Conservation (phyloP, 1,140 invertebrate genomes). For the Brachionus rubens region DNA sequence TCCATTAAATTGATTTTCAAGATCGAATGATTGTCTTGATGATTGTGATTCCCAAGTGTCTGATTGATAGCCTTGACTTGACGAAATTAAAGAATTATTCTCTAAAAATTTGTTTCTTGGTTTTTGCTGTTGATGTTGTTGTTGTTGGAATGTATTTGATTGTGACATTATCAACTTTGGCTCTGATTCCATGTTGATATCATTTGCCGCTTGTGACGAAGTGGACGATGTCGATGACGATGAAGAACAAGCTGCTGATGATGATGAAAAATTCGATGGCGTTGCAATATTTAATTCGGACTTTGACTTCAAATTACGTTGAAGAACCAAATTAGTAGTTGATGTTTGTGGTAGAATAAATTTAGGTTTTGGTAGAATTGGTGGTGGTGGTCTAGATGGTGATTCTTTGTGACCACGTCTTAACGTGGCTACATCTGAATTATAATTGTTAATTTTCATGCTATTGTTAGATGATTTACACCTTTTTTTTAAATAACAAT, state of each 20-base stretch:
- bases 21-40: slow-evolving; percentile 35
- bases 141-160: not conserved
- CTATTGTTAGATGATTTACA: slow-evolving; percentile 6
- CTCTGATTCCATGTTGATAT: slow-evolving; percentile 14
- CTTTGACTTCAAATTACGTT: slow-evolving; percentile 44
- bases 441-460: slow-evolving; percentile 14
- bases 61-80: slow-evolving; percentile 45
- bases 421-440: not conserved
- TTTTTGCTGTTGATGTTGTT: slow-evolving; percentile 14
- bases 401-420: slow-evolving; percentile 15
- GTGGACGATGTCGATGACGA: not conserved
- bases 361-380: slow-evolving; percentile 33
- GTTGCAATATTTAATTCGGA: slow-evolving; percentile 37
- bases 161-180: slow-evolving; percentile 1
- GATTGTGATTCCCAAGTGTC: slow-evolving; percentile 45
- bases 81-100: slow-evolving; percentile 37
- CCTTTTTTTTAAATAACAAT: not conserved
- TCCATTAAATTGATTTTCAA: slow-evolving; percentile 5
- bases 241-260: slow-evolving; percentile 18
- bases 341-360: slow-evolving; percentile 43
- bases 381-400: slow-evolving; percentile 33
- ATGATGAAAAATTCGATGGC: not conserved
- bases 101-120: slow-evolving; percentile 17
- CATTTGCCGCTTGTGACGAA: slow-evolving; percentile 1
- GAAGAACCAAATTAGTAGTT: slow-evolving; percentile 33